Percentiles rank a stretch among this genome's conserved stretches.
phyloP scores from a whole-genome alignment of 1,140 invertebrate genomes.

The Dysdera silvatica region DNA sequence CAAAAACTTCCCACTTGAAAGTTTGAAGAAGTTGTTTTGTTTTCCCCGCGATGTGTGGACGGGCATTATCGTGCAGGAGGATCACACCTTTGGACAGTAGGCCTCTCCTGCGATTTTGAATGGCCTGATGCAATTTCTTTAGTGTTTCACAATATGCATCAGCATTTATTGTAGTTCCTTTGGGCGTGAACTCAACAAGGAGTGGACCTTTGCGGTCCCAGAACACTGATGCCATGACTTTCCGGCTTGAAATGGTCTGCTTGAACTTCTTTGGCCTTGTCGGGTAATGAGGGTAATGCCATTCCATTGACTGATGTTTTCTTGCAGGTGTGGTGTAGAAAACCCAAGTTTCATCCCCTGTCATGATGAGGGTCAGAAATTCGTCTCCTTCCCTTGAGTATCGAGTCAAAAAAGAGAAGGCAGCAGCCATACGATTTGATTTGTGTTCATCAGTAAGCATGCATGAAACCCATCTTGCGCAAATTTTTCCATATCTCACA shows the following conservation, averaged over 20 bases:
- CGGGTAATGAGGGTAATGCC: no score
- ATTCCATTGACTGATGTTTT: no score
- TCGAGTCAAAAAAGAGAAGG: no score
- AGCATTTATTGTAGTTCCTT: not conserved
- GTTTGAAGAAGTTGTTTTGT: not conserved
- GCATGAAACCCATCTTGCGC: no score
- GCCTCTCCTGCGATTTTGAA: constrained; percentile 7
- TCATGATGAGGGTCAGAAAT: no score
- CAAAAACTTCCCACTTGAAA: constrained; percentile 13
- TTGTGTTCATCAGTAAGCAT: no score
- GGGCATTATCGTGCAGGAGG: constrained; percentile 7
- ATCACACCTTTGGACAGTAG: constrained; percentile 11
- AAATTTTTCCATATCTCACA: no score
- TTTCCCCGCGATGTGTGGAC: not conserved
- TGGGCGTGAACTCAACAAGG: not conserved
- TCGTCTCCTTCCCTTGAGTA: no score
- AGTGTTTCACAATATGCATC: constrained; percentile 10
- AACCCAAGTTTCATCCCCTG: no score
- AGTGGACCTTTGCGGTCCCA: not conserved
- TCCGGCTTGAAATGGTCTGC: not conserved
- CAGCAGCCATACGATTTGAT: no score
- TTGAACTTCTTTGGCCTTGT: not conserved
- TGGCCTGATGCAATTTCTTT: not conserved
- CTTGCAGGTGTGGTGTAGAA: no score
- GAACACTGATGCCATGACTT: not conserved